Conservation (phyloP, 2,888 invertebrate genomes). For the Tuberolachnus salignus region DNA sequence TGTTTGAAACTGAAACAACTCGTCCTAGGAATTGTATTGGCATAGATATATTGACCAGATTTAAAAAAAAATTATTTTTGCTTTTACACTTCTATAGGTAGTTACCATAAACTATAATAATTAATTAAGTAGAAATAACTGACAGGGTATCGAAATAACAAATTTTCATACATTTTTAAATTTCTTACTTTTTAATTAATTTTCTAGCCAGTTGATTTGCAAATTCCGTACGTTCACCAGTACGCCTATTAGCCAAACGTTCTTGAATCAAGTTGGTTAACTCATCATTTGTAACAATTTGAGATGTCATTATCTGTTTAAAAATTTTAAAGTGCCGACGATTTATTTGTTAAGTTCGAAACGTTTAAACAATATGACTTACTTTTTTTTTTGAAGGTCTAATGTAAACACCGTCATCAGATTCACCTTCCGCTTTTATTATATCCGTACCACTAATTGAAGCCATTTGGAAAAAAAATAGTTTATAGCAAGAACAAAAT, state of each 20-base stretch:
- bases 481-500: neutral
- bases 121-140: too few species aligned
- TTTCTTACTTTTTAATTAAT: constrained; percentile 48
- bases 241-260: constrained; percentile 49
- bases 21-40: too few species aligned
- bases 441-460: constrained; percentile 11
- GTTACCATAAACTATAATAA: too few species aligned
- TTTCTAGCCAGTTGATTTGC: constrained; percentile 54
- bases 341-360: too few species aligned
- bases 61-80: too few species aligned
- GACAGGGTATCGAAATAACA: too few species aligned
- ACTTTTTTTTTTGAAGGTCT: constrained; percentile 53
- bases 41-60: too few species aligned
- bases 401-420: constrained; percentile 40
- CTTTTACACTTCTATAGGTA: too few species aligned
- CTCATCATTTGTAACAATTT: constrained; percentile 52
- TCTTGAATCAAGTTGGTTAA: constrained; percentile 53
- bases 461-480: constrained; percentile 23
- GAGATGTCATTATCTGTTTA: constrained; percentile 50
- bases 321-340: too few species aligned
- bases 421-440: constrained; percentile 25
- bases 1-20: too few species aligned
- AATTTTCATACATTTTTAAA: too few species aligned
- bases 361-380: neutral
- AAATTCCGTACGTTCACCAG: constrained; percentile 54